Base-by-base conservation (phyloP, 2,797 vertebrate species). In the Danionella dracula region DNA sequence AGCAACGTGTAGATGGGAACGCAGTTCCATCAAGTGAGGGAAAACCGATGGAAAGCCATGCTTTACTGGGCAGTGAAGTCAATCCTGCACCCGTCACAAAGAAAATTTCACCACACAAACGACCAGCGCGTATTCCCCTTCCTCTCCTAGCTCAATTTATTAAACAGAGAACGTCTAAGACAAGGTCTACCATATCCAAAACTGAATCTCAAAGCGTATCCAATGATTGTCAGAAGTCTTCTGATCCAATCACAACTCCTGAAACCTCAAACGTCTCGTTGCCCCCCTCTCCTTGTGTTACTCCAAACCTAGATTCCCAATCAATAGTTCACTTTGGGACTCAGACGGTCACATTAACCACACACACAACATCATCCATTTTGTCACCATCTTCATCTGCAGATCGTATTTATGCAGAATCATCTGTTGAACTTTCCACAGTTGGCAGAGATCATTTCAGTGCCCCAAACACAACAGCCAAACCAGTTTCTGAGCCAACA, bases 81-180 rank as follows among this genome's bases (percentile, higher is more conserved):
- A 55, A 49, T 20, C 16, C 84, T 81, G 78, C 85, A 72, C 82
- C 81, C 74, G 64, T 85, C 48, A 81, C 88, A 12, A 0, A 84
- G 83, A 67, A 80, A 59, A 29, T 23, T 12, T 31, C 48, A 40
- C 72, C 66, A 41, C 72, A 72, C 4, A 90, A 84, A 67, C 80
- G 83, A 0, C 82, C 84, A 0, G 74, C 70, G 0, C 81, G 83
- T 1, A 70, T 88, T 9, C 87, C 88, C 48, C 74, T 90, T 31
- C 87, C 89, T 0, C 87, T 88, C 1, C 85, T 91, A 0, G 90
- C 89, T 17, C 82, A 79, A 1, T 91, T 90, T 74, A 60, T 90
- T 46, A 87, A 88, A 68, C 85, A 84, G 51, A 83, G 86, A 75
- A 86, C 81, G 10, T 58, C 75, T 1, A 89, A 86, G 72, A 75